Evolutionary conservation across 2,113 vertebrate species (phyloP).

Genomic region (Prochilodus magdalenae): DNA sequence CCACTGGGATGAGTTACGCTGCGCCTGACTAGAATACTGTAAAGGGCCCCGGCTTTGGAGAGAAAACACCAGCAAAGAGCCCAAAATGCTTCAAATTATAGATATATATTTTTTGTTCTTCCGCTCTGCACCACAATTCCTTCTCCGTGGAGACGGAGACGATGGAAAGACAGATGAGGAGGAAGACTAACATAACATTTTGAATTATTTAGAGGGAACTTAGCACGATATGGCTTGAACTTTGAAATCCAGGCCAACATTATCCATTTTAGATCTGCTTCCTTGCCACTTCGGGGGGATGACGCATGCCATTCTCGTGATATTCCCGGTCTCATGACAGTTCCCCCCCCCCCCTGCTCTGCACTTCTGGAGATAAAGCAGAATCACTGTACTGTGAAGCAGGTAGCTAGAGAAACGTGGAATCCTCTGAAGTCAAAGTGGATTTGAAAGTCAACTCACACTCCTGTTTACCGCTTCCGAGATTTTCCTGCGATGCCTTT

Average conservation of each 20-base stretch:
- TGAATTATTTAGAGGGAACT: conserved; percentile 71
- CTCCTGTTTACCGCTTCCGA: background rate
- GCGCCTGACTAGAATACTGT: background rate
- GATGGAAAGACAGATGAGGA: background rate
- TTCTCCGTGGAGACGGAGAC: background rate
- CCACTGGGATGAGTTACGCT: background rate
- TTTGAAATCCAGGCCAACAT: conserved; percentile 6
- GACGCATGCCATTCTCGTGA: background rate
- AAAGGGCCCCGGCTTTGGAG: background rate
- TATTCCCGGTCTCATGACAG: background rate
- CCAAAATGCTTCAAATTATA: background rate
- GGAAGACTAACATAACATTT: conserved; percentile 50
- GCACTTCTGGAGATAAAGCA: conserved; percentile 11
- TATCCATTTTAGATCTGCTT: conserved; percentile 25
- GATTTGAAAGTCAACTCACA: background rate
- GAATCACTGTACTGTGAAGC: background rate
- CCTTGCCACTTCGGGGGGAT: conserved; percentile 1
- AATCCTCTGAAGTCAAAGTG: background rate
- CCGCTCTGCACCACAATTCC: background rate
- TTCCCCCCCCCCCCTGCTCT: background rate
- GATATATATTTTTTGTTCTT: background rate
- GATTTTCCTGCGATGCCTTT: background rate
- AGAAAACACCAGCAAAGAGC: background rate
- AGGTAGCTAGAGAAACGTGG: conserved; percentile 6
- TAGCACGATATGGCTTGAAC: conserved; percentile 21